Percentiles rank a stretch among this genome's conserved stretches.
Evolutionary conservation across 2,888 invertebrate genomes (phyloP).

Genomic region (Drosophila anceps): DNA sequence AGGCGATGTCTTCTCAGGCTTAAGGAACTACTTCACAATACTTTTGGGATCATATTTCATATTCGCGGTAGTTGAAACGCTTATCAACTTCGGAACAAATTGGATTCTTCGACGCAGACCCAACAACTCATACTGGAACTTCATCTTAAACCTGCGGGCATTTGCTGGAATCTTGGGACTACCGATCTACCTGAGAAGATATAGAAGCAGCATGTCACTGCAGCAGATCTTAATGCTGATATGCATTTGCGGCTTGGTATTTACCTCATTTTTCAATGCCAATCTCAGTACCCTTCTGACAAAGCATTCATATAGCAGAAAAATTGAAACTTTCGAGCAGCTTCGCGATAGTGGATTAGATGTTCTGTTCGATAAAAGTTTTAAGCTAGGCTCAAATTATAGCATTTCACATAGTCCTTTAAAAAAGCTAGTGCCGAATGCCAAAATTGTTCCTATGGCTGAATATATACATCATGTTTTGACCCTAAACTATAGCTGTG

Average conservation of each 20-base stretch:
- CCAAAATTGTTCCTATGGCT: not conserved
- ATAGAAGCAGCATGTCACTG: constrained; percentile 25
- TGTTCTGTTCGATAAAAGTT: not conserved
- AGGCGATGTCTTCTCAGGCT: constrained; percentile 23
- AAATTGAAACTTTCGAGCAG: constrained; percentile 31
- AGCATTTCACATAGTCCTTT: not conserved
- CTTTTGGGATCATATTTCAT: constrained; percentile 35
- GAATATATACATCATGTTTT: not conserved
- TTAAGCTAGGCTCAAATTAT: rapidly evolving
- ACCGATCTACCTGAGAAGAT: constrained; percentile 11
- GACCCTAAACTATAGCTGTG: constrained; percentile 15
- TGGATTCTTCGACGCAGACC: constrained; percentile 3
- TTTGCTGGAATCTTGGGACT: constrained; percentile 44
- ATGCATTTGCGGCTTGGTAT: constrained; percentile 42
- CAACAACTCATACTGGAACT: not conserved
- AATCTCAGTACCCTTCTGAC: constrained; percentile 49
- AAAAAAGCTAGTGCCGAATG: constrained; percentile 3
- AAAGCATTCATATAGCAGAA: constrained; percentile 2
- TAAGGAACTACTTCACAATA: constrained; percentile 12
- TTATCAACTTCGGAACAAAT: constrained; percentile 6
- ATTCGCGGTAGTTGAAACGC: constrained; percentile 32
- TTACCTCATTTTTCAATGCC: constrained; percentile 43
- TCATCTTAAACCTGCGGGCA: constrained; percentile 35
- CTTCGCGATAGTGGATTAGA: constrained; percentile 20
- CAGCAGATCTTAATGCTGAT: constrained; percentile 44